Evolutionary conservation across 2,888 invertebrate genomes (phyloP), one percentile per base, ranked within the genome.

Genomic region (Embidobia sp.): DNA sequence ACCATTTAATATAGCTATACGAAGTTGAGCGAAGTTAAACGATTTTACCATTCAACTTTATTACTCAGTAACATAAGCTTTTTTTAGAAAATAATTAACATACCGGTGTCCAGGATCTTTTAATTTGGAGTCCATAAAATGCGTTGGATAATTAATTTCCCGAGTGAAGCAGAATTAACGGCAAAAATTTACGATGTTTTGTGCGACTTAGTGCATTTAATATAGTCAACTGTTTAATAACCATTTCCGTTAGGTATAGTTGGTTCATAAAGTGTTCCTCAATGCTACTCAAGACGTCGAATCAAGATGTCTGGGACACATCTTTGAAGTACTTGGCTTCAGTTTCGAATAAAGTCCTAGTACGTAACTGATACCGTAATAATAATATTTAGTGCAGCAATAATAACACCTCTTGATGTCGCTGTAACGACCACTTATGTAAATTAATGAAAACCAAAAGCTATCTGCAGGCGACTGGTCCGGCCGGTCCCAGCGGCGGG

Each of bases 361-460:
- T 67, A 72, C 67, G 67, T 67, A 67, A 67, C 72, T 78, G 75
- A 78, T 72, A 67, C 48, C 15, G 66, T 70, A 78, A 77, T 78
- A 75, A 76, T 77, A 77, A 79, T 79, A 72, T 78, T 78, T 80
- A 77, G 76, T 77, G 53, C 61, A 69, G 69, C 40, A 64, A 76
- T 79, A 80, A 79, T 79, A 79, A 78, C 75, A 72, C 77, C 72
- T 77, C 81, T 79, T 77, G 78, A 77, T 77, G 77, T 69, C 59
- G 64, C 27, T 61, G 77, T 79, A 82, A 79, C 80, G 78, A 77
- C 77, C 77, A 77, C 80, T 82, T 80, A 80, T 80, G 82, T 67
- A 81, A 82, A 82, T 81, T 74, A 81, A 81, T 75, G 80, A 80
- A 80, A 80, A 80, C 74, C 73, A 75, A 80, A 73, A 78, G 74